Evolutionary conservation across 2,888 invertebrate species (phyloP).

Genomic region (Eilema griseolum): DNA sequence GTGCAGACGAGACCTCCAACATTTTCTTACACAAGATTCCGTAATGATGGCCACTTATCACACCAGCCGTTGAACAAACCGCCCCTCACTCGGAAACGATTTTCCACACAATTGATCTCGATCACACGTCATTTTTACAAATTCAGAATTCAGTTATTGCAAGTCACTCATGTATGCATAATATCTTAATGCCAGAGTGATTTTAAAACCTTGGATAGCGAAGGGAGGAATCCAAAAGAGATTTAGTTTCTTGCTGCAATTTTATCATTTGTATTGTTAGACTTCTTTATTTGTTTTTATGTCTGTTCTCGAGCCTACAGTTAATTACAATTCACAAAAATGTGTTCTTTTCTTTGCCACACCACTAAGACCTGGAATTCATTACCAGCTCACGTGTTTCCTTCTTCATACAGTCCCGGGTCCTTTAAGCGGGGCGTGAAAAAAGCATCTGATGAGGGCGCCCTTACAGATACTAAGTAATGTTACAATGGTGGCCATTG

Average conservation of each 20-base stretch:
- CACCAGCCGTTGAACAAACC: constrained; percentile 22
- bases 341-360: no score
- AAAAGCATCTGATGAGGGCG: no score
- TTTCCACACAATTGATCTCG: constrained; percentile 56
- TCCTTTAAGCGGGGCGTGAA: no score
- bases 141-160: constrained; percentile 49
- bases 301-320: neutral
- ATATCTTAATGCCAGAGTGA: constrained; percentile 50
- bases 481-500: no score
- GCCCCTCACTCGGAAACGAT: constrained; percentile 55
- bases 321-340: neutral
- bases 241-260: constrained; percentile 7
- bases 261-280: neutral
- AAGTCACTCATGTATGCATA: constrained; percentile 57
- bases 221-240: neutral
- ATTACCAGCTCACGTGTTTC: no score
- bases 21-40: neutral
- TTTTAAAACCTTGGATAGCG: constrained; percentile 14
- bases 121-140: constrained; percentile 48
- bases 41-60: constrained; percentile 20
- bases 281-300: neutral
- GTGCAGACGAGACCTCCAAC: neutral
- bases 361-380: no score
- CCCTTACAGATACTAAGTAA: no score
- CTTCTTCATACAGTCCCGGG: no score